phyloP scores from a whole-genome alignment of 2,888 invertebrate genomes.

The Oligia fasciuncula region DNA sequence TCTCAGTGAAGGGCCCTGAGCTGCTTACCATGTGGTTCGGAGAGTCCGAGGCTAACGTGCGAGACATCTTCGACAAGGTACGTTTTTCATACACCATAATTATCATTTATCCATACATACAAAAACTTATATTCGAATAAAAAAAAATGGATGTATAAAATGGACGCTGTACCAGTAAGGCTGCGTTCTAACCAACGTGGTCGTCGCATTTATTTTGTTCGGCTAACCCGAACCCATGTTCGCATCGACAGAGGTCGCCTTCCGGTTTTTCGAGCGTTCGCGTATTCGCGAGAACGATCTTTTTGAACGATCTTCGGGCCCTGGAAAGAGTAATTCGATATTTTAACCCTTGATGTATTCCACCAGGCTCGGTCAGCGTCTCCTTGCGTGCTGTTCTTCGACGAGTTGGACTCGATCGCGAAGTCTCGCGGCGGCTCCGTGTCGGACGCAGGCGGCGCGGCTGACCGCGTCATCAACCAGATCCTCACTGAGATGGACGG shows the following conservation, averaged over 20 bases:
- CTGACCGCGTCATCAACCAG: slow-evolving; percentile 99
- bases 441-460: slow-evolving; percentile 99
- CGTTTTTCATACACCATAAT: slow-evolving; percentile 30
- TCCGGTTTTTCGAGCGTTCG: not conserved
- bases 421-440: slow-evolving; percentile 99
- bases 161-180: not conserved
- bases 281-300: not conserved
- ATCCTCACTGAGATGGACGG: slow-evolving; percentile 99
- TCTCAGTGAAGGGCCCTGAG: slow-evolving; percentile 99
- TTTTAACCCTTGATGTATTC: not conserved
- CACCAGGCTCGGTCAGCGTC: slow-evolving; percentile 98
- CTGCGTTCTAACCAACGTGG: not conserved
- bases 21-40: slow-evolving; percentile 99
- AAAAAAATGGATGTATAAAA: not conserved
- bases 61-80: slow-evolving; percentile 99
- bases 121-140: not conserved
- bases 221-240: not conserved
- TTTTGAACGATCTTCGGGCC: not conserved
- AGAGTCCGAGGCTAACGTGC: slow-evolving; percentile 99
- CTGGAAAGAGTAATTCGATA: not conserved
- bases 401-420: slow-evolving; percentile 99
- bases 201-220: not conserved
- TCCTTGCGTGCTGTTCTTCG: slow-evolving; percentile 99
- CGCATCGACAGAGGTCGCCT: not conserved
- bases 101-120: not conserved